Evolutionary conservation across 2,113 vertebrate genomes (phyloP).

Genomic region (Dipodomys stephensi): DNA sequence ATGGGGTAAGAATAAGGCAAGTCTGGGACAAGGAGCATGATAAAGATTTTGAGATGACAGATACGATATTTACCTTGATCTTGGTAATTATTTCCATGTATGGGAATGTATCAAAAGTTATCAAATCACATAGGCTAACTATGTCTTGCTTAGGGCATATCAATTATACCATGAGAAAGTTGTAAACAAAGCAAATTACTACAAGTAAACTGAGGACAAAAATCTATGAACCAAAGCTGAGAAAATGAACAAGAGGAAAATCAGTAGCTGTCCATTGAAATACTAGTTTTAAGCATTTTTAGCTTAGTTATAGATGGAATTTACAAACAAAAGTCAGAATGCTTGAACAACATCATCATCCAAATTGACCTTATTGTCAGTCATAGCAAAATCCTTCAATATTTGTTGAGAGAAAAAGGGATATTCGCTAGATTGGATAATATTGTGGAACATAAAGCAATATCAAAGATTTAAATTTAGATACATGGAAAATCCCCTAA

Average conservation of each 20-base stretch:
- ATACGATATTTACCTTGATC: not conserved
- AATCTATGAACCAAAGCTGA: not conserved
- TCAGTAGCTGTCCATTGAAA: not conserved
- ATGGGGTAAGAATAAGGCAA: not conserved
- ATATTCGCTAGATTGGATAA: not conserved
- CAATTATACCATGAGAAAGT: not conserved
- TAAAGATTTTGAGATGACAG: not conserved
- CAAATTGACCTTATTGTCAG: not conserved
- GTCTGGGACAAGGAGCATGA: not conserved
- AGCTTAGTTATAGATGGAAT: not conserved
- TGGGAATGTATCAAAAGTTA: not conserved
- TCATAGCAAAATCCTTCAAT: not conserved
- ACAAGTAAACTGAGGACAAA: not conserved
- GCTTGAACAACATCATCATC: not conserved
- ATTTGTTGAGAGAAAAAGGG: not conserved
- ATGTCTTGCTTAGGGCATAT: not conserved
- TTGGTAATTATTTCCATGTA: not conserved
- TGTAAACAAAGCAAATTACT: not conserved
- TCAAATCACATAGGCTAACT: not conserved
- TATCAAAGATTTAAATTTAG: constrained; percentile 4
- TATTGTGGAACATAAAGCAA: constrained; percentile 9
- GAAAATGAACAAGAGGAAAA: not conserved
- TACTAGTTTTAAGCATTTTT: not conserved
- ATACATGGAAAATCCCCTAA: not conserved
- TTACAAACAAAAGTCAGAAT: not conserved